Evolutionary conservation across 92 coral and sea anemone genomes (phyloP), one percentile per base, ranked within the genome.

Genomic region (Hydrozoanthus gracilis): DNA sequence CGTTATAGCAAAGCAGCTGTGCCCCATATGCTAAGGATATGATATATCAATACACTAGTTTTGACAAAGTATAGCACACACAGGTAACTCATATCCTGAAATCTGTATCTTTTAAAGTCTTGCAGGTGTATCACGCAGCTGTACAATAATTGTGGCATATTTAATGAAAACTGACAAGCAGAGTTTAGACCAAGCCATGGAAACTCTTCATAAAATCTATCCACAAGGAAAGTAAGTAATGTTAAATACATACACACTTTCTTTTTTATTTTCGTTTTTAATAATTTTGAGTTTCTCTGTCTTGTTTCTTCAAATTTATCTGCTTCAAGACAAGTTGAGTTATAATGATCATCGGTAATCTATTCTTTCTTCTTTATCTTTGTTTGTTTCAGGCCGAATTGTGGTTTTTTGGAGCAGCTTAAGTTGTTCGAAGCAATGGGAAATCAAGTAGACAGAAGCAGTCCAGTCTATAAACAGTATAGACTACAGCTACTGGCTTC

Each of bases 51-150:
- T 27, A 27, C 39, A 27, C 39, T 27, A 27, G 39, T 27, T 27
- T 27, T 27, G 39, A 27, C 39, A 27, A 27, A 27, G 39, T 27
- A 27, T 27, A 27, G 39, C 39, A 27, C 39, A 27, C 39, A 27
- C 39, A 27, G 39, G 39, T 27, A 27, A 27, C 39, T 27, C 39
- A 27, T 27, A 27, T 27, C 39, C 39, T 27, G 39, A 27, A 27
- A 27, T 27, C 39, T 27, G 39, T 27, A 27, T 27, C 39, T 27
- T 5, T 61, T 72, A 17, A 83, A 96, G 99, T 87, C 87, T 88
- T 47, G 93, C 96, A 80, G 99, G 99, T 15, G 91, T 95, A 65
- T 96, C 99, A 49, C 95, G 99, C 14, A 96, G 99, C 87, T 89
- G 92, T 5, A 89, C 99, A 52, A 87, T 96, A 55, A n/a, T 96